Percentiles rank a stretch among this genome's conserved stretches.
phyloP scores from a whole-genome alignment of 2,113 vertebrate species.

The Cyanoliseus patagonus region DNA sequence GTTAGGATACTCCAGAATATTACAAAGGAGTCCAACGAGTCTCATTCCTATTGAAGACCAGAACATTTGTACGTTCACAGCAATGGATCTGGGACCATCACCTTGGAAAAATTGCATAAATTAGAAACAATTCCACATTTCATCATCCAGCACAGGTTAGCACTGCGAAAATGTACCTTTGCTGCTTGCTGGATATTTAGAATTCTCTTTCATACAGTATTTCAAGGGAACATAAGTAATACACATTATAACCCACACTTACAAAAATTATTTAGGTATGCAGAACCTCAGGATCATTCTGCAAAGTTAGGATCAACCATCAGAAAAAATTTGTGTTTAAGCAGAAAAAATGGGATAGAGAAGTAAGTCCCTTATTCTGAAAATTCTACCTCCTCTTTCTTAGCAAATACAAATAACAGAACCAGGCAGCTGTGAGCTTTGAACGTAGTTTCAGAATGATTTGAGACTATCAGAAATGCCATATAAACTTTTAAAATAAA shows the following conservation, averaged over 20 bases:
- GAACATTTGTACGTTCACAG: neutral
- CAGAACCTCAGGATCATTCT: neutral
- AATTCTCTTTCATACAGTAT: neutral
- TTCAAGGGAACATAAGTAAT: neutral
- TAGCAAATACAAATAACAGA: neutral
- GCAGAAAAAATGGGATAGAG: neutral
- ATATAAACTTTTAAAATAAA: neutral
- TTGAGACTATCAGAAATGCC: neutral
- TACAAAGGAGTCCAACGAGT: neutral
- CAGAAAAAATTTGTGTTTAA: neutral
- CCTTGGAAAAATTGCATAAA: neutral
- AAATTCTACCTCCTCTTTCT: neutral
- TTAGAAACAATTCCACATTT: neutral
- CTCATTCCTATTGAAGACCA: neutral
- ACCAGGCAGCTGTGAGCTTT: neutral
- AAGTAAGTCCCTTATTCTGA: neutral
- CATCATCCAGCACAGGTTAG: neutral
- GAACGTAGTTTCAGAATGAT: neutral
- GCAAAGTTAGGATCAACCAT: neutral
- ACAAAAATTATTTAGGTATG: neutral
- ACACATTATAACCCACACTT: neutral
- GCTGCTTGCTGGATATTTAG: neutral
- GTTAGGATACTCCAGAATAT: neutral
- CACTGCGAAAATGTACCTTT: neutral
- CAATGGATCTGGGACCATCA: neutral